Base-by-base conservation (phyloP, 2,888 invertebrate genomes). In the Callosobruchus maculatus region DNA sequence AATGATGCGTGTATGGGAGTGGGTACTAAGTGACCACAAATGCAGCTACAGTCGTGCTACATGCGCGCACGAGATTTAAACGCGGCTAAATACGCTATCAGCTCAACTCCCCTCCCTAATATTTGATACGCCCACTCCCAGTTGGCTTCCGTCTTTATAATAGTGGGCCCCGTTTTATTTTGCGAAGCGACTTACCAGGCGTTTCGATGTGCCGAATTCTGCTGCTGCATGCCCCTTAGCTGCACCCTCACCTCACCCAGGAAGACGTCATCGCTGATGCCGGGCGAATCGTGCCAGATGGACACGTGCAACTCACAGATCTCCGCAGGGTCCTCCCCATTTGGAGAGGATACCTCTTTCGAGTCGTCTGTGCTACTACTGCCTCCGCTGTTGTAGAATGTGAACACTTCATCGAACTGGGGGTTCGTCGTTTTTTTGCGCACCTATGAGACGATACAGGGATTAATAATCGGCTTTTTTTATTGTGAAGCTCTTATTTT, bases 391-490 rank as follows among this genome's bases (percentile, higher is more conserved):
- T 91, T 91, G 75, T 78, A 78, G 85, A 97, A 97, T 84, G 92
- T 91, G 87, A 97, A 94, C 78, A 92, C 92, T 88, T 97, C 97
- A 84, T 96, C 95, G 87, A 95, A 97, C 84, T 93, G 93, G 20
- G 97, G 97, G 85, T 94, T 94, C 78, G 94, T 93, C 72, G 96
- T 97, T 90, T 97, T 97, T 89, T 96, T 97, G 86, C 92, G 93
- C 77, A 94, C 76, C 49, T 49, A 13, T 1, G 13, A 49, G 18
- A 49, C 13, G 21, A 22, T 20, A 69, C 18, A 21, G 2, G 21
- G 20, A n/a, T n/a, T 13, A 26, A 26, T 26, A 26, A 2, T 26
- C 26, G n/a, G n/a, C n/a, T n/a, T n/a, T n/a, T n/a, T n/a, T n/a
- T n/a, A n/a, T n/a, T n/a, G n/a, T n/a, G n/a, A n/a, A n/a, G n/a